Conservation (phyloP, 2,797 vertebrate species). For the Pseudomugil gertrudae region DNA sequence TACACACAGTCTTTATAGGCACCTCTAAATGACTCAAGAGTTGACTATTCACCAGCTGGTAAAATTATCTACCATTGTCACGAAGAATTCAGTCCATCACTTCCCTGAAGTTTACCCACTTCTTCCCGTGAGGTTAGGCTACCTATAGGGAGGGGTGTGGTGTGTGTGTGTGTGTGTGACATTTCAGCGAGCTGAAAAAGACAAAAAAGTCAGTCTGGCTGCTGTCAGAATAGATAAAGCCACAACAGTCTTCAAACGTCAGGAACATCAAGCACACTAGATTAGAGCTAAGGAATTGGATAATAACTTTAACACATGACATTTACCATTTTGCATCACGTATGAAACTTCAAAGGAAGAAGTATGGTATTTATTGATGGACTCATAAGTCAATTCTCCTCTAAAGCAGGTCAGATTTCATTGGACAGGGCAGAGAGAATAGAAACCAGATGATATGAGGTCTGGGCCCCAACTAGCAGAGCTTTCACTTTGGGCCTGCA, state of each 20-base stretch:
- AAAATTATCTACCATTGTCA: conserved; percentile 73
- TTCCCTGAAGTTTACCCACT: conserved; percentile 10
- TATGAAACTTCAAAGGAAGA: conserved; percentile 81
- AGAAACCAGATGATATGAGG: conserved; percentile 82
- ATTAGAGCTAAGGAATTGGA: conserved; percentile 78
- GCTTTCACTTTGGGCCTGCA: conserved; percentile 57
- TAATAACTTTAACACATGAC: conserved; percentile 86
- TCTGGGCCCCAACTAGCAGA: conserved; percentile 53
- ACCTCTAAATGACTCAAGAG: conserved; percentile 80
- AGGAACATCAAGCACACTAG: conserved; percentile 71
- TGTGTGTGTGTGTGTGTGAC: conserved; percentile 67
- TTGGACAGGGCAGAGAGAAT: conserved; percentile 80
- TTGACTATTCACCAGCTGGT: conserved; percentile 75
- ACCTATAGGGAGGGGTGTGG: conserved; percentile 40
- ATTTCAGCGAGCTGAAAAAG: conserved; percentile 53
- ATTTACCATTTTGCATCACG: conserved; percentile 80
- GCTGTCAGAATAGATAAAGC: conserved; percentile 82
- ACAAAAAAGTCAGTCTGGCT: conserved; percentile 47
- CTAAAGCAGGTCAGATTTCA: conserved; percentile 84
- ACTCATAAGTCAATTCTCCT: conserved; percentile 82
- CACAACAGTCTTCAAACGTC: conserved; percentile 68
- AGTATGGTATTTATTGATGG: conserved; percentile 86
- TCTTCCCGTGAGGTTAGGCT: conserved; percentile 5
- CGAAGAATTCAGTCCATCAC: conserved; percentile 54
- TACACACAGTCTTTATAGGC: conserved; percentile 77